Evolutionary conservation across 2,113 vertebrate species (phyloP).

Genomic region (Athene cunicularia): DNA sequence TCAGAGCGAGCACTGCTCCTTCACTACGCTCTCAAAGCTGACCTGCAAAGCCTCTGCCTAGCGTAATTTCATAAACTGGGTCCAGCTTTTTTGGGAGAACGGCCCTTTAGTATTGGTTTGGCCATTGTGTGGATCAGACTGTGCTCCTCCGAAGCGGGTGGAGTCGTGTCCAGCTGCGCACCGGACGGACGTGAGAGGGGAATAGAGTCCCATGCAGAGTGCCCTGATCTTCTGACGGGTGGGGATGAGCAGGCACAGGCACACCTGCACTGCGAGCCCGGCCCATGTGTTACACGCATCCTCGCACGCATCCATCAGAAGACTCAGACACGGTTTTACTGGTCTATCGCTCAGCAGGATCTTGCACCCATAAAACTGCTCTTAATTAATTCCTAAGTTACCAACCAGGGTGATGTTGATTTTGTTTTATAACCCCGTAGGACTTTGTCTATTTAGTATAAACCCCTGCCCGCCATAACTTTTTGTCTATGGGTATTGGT

Average conservation of each 20-base stretch:
- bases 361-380: slow-evolving; percentile 47
- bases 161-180: fast-evolving
- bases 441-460: not conserved
- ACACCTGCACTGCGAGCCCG: not conserved
- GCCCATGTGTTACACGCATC: not conserved
- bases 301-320: slow-evolving; percentile 4
- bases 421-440: not conserved
- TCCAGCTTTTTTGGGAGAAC: not conserved
- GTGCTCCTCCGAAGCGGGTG: not conserved
- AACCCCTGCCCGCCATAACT: not conserved
- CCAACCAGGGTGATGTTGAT: not conserved
- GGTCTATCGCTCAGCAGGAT: not conserved
- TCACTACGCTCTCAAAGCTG: fast-evolving
- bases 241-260: not conserved
- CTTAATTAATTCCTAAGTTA: slow-evolving; percentile 48
- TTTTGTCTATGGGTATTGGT: fast-evolving
- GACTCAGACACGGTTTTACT: slow-evolving; percentile 35
- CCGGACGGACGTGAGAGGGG: not conserved
- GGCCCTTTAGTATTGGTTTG: not conserved
- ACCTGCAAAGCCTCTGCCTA: not conserved
- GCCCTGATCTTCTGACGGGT: not conserved
- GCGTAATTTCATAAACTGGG: not conserved
- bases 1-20: fast-evolving
- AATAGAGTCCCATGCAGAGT: fast-evolving
- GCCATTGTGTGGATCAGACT: not conserved